A percentile compares a stretch with the other conserved stretches of the same genome.
phyloP scores from a whole-genome alignment of 2,888 invertebrate species.

The Euplexia lucipara region DNA sequence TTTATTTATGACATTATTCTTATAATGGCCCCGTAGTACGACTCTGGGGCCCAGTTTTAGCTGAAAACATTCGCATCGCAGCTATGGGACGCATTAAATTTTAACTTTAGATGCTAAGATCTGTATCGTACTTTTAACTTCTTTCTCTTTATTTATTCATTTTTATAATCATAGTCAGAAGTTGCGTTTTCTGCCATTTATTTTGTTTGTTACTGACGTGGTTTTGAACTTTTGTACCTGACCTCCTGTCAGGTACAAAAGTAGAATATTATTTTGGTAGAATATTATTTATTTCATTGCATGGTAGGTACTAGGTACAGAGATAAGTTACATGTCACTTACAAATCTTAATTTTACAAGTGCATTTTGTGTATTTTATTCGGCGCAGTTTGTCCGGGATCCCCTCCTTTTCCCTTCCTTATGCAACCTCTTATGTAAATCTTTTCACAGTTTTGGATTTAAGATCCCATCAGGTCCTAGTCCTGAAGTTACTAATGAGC shows the following conservation, averaged over 20 bases:
- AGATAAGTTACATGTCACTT: no score
- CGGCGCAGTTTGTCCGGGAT: no score
- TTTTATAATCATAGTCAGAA: slow-evolving; percentile 59
- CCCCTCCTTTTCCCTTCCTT: no score
- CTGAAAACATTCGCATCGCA: slow-evolving; percentile 84
- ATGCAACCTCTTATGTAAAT: no score
- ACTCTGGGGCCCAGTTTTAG: slow-evolving; percentile 83
- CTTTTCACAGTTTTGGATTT: no score
- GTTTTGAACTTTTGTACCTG: not conserved
- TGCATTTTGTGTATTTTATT: no score
- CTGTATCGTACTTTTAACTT: slow-evolving; percentile 73
- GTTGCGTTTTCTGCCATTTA: slow-evolving; percentile 6
- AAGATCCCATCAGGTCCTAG: no score
- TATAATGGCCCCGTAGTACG: slow-evolving; percentile 79
- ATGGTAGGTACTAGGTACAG: no score
- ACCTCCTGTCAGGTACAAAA: not conserved
- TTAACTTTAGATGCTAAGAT: slow-evolving; percentile 79
- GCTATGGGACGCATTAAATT: slow-evolving; percentile 87
- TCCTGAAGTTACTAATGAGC: no score
- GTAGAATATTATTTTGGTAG: no score
- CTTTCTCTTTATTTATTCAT: slow-evolving; percentile 69
- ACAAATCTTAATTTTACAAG: no score
- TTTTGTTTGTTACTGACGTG: slow-evolving; percentile 11
- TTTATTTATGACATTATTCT: slow-evolving; percentile 84
- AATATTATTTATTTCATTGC: no score